These are phyloP conservation scores for Melanargia galathea DNA, from an alignment of 2,888 invertebrate species.

Conservation along the genomic window DNA sequence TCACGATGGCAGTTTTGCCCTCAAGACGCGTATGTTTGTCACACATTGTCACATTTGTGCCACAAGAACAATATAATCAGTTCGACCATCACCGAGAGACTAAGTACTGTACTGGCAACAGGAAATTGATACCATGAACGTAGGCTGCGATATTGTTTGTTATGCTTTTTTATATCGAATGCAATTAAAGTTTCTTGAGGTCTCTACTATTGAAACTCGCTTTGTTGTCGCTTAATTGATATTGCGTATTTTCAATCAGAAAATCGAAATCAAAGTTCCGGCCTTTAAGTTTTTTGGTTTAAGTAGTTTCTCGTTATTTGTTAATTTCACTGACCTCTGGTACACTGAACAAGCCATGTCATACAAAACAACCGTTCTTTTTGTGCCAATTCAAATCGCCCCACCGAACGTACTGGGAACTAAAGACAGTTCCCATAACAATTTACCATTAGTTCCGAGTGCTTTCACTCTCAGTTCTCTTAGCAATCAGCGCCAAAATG, in stretches of 20 bases:
- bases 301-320: slow-evolving; percentile 11
- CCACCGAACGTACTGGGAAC: too few relatives aligned
- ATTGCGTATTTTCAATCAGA: slow-evolving; percentile 16
- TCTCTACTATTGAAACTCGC: background rate
- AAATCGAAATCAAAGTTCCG: background rate
- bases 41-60: slow-evolving; percentile 47
- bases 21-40: slow-evolving; percentile 55
- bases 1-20: slow-evolving; percentile 68
- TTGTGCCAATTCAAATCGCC: too few relatives aligned
- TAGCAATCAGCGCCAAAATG: too few relatives aligned
- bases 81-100: slow-evolving; percentile 36
- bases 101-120: slow-evolving; percentile 34
- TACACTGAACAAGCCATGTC: too few relatives aligned
- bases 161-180: slow-evolving; percentile 10
- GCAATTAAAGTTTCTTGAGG: slow-evolving; percentile 26
- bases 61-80: slow-evolving; percentile 22
- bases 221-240: background rate
- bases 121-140: background rate
- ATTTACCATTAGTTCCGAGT: too few relatives aligned
- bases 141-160: background rate
- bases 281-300: background rate
- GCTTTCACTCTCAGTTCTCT: too few relatives aligned
- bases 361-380: too few relatives aligned
- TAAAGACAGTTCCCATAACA: too few relatives aligned
- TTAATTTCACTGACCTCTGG: background rate